Evolutionary conservation across 2,888 invertebrate genomes (phyloP).

Genomic region (Athalia rosae): DNA sequence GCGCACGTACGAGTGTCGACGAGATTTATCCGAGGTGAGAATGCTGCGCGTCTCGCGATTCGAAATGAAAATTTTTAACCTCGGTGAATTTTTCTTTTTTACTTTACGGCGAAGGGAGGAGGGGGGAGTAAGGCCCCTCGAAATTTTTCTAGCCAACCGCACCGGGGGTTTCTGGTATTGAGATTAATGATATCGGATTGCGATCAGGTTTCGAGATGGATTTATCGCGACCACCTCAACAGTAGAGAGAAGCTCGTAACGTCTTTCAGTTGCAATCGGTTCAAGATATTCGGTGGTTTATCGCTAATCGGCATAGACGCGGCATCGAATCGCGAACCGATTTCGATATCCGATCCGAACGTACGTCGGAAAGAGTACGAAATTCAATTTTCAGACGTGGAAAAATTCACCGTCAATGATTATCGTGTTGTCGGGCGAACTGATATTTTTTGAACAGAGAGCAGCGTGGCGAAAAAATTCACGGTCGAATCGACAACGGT

Average conservation of each 20-base stretch:
- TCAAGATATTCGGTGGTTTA: constrained; percentile 6
- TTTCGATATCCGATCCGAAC: constrained; percentile 1
- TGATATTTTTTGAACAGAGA: neutral
- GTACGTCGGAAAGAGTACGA: neutral
- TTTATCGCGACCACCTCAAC: constrained; percentile 55
- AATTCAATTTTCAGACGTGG: neutral
- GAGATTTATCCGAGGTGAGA: no score
- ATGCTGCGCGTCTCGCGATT: no score
- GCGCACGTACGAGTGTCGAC: no score
- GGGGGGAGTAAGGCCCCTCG: neutral
- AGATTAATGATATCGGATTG: constrained; percentile 38
- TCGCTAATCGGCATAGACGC: constrained; percentile 46
- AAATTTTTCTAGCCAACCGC: neutral
- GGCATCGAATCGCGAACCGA: constrained; percentile 25
- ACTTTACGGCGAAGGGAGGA: no score
- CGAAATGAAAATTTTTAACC: no score
- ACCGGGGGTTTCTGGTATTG: constrained; percentile 21
- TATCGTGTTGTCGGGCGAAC: neutral
- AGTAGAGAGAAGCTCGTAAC: no score
- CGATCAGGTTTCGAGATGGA: constrained; percentile 52
- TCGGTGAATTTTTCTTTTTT: no score
- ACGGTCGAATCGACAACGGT: neutral
- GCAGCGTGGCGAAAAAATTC: no score
- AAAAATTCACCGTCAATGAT: constrained; percentile 11
- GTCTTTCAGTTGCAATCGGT: no score